A percentile compares a stretch with the other conserved stretches of the same genome.
These are phyloP conservation scores for Turdus rufiventris DNA, from an alignment of 2,113 vertebrate genomes.

Conservation along the genomic window DNA sequence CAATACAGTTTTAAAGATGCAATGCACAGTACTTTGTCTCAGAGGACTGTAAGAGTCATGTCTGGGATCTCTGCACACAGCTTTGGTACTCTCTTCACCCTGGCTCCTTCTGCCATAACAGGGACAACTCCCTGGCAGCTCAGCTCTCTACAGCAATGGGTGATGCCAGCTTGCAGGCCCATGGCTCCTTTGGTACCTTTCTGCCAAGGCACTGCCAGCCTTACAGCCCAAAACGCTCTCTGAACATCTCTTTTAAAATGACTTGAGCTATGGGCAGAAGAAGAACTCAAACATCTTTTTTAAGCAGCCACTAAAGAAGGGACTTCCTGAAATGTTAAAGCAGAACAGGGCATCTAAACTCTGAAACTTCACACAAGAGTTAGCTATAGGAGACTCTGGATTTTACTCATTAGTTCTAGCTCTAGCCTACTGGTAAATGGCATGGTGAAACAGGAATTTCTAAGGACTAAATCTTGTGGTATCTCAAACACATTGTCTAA, in stretches of 20 bases:
- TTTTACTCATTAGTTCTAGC: background rate
- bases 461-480: background rate
- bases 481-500: background rate
- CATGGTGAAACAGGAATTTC: background rate
- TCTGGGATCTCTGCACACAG: fast-evolving
- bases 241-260: background rate
- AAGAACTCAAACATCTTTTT: background rate
- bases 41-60: fast-evolving
- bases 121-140: background rate
- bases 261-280: background rate
- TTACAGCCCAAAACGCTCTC: background rate
- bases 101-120: background rate
- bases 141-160: fast-evolving
- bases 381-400: background rate
- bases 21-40: background rate
- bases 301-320: background rate
- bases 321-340: background rate
- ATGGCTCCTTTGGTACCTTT: background rate
- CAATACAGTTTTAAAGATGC: background rate
- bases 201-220: background rate
- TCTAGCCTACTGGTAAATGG: background rate
- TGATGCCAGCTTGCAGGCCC: background rate
- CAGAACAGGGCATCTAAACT: background rate
- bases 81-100: background rate
- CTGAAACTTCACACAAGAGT: background rate